Percentiles rank a stretch among this genome's conserved stretches.
These are phyloP conservation scores for Amphipyra berbera DNA, from an alignment of 2,888 invertebrate genomes.

Conservation along the genomic window DNA sequence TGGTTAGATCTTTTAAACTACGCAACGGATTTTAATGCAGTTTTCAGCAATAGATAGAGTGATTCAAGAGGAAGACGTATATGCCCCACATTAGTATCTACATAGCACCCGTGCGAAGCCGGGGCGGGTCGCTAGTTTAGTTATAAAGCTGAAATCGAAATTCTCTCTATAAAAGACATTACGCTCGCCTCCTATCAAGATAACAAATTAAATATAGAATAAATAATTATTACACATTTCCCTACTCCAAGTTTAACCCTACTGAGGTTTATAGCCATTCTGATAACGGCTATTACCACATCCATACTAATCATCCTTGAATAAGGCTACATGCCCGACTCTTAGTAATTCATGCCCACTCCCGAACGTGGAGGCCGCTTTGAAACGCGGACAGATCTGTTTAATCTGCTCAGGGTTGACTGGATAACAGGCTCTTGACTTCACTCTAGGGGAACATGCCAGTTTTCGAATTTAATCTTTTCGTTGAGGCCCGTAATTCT, in stretches of 20 bases:
- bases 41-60: too few species aligned
- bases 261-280: background rate
- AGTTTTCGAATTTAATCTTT: conserved; percentile 9
- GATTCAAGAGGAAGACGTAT: too few species aligned
- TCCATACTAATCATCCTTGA: background rate
- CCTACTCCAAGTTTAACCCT: background rate
- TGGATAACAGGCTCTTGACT: conserved; percentile 12
- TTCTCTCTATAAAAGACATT: too few species aligned
- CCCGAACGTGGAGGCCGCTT: conserved; percentile 16
- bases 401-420: conserved; percentile 33
- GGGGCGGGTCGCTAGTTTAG: too few species aligned
- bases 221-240: background rate
- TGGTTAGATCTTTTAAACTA: too few species aligned
- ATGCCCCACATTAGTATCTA: too few species aligned
- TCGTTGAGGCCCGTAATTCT: too few species aligned
- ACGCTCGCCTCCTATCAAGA: too few species aligned
- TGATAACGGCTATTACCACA: background rate
- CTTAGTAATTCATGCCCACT: conserved; percentile 36
- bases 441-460: background rate
- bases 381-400: conserved; percentile 17
- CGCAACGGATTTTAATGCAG: too few species aligned
- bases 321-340: conserved; percentile 2
- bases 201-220: too few species aligned
- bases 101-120: too few species aligned
- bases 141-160: too few species aligned